A percentile compares a stretch with the other conserved stretches of the same genome.
These are phyloP conservation scores for Dynastes grantii DNA, from an alignment of 2,888 invertebrate genomes.

Conservation along the genomic window DNA sequence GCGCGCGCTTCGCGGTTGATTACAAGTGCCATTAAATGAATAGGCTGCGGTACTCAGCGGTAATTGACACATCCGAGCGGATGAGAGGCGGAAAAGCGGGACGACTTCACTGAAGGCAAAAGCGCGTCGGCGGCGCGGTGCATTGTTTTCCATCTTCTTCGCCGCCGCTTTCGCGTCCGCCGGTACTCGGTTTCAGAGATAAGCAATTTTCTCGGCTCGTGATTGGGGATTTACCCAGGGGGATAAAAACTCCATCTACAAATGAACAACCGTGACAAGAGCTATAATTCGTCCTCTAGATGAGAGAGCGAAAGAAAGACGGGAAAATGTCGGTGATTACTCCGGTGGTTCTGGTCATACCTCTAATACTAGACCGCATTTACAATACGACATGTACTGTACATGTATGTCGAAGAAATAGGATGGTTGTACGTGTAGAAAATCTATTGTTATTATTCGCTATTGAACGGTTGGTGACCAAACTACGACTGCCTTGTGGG, in stretches of 20 bases:
- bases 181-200: conserved; percentile 69
- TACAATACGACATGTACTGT: not conserved
- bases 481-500: too few species aligned
- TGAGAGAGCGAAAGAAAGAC: conserved; percentile 68
- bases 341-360: conserved; percentile 62
- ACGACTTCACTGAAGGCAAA: conserved; percentile 57
- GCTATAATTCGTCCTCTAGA: conserved; percentile 77
- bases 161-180: conserved; percentile 57
- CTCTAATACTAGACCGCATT: conserved; percentile 51
- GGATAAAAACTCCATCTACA: conserved; percentile 81
- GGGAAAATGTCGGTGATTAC: conserved; percentile 63
- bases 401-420: not conserved
- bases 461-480: too few species aligned
- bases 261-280: conserved; percentile 82
- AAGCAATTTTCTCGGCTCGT: conserved; percentile 81
- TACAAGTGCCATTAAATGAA: conserved; percentile 65
- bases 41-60: conserved; percentile 61
- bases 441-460: too few species aligned
- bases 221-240: conserved; percentile 79
- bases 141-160: conserved; percentile 60
- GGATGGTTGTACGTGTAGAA: too few species aligned
- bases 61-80: conserved; percentile 69
- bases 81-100: conserved; percentile 62
- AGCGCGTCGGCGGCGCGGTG: conserved; percentile 53
- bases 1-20: conserved; percentile 59